Evolutionary conservation across 1,140 invertebrate species (phyloP), one percentile per base, ranked within the genome.

Genomic region (Oncopeltus fasciatus): DNA sequence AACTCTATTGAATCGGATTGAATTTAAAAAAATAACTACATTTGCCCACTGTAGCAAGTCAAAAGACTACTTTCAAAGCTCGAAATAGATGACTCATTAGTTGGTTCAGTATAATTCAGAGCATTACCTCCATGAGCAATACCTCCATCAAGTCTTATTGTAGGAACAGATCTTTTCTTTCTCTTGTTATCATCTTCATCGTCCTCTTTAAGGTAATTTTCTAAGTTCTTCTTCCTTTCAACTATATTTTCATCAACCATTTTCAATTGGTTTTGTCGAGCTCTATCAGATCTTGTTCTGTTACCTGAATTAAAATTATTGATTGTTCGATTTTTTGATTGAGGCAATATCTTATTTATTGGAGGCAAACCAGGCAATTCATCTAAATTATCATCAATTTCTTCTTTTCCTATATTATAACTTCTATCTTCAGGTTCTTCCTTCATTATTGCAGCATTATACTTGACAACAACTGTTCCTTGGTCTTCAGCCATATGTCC

Each of bases 21-120:
- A n/a, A n/a, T n/a, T n/a, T n/a, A n/a, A n/a, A n/a, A n/a, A n/a
- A n/a, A n/a, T n/a, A n/a, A n/a, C n/a, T n/a, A n/a, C 27, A 87
- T 85, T 57, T 82, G 78, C 0, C 85, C 83, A 60, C 82, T 79
- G 64, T 87, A 89, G 69, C 88, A 90, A 33, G 77, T 77, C 18
- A 86, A 72, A n/a, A 89, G 73, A 60, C 78, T 81, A 61, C 77
- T 83, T 76, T 89, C 87, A 72, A 89, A 88, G 72, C 85, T 88
- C 0, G 86, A 88, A 43, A 84, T 75, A 11, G 83, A 84, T 26
- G 78, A 81, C 60, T 81, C 81, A 58, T 81, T 77, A 38, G 77
- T 72, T 8, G 68, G 58, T 53, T 75, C 67, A 0, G 78, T 78
- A 47, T 73, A 74, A 68, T 85, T 85, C 61, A 78, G 73, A 1